phyloP scores from a whole-genome alignment of 2,888 invertebrate species.

The Harpalus rubripes region DNA sequence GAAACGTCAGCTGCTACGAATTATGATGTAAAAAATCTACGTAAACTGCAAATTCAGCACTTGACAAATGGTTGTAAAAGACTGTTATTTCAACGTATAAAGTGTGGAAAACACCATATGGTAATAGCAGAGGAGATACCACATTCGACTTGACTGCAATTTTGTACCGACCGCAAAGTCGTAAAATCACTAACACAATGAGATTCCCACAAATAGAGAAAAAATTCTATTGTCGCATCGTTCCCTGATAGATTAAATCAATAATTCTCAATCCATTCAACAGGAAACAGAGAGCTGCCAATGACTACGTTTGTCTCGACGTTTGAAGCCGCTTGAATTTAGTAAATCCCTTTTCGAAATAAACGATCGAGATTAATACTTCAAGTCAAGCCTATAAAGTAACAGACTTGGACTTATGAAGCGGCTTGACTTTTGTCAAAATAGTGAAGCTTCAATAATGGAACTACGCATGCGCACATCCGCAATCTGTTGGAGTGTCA shows the following conservation, averaged over 20 bases:
- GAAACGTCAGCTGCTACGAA: slow-evolving; percentile 36
- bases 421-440: no score
- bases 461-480: no score
- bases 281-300: no score
- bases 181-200: slow-evolving; percentile 48
- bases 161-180: slow-evolving; percentile 36
- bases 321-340: no score
- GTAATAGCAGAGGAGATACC: slow-evolving; percentile 43
- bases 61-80: slow-evolving; percentile 57
- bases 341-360: no score
- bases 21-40: slow-evolving; percentile 54
- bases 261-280: no score
- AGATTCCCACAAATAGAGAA: slow-evolving; percentile 10
- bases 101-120: slow-evolving; percentile 60
- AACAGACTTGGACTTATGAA: no score
- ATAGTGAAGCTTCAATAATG: no score
- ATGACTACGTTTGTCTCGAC: no score
- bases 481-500: no score
- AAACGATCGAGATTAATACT: no score
- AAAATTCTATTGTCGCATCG: background rate
- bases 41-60: slow-evolving; percentile 49
- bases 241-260: background rate
- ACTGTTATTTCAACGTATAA: slow-evolving; percentile 57
- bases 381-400: no score
- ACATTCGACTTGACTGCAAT: slow-evolving; percentile 23